Conservation (phyloP, 2,888 invertebrate genomes). For the Terebella lapidaria region DNA sequence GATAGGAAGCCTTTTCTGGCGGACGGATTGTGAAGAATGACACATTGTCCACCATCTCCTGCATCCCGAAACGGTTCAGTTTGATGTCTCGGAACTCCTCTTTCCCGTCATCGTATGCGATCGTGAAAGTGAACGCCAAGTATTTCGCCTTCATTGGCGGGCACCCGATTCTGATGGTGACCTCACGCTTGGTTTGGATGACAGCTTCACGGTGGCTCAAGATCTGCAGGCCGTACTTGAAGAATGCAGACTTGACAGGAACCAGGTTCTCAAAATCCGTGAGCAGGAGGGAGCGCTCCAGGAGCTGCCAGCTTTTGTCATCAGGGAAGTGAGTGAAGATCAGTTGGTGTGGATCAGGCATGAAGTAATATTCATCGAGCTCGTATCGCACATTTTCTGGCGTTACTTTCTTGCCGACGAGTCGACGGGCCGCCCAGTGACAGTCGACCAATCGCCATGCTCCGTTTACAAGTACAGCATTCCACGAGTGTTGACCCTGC, state of each 20-base stretch:
- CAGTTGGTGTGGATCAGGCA: constrained; percentile 51
- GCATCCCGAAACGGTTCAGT: constrained; percentile 45
- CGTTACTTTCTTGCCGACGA: constrained; percentile 50
- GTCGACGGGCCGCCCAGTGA: constrained; percentile 53
- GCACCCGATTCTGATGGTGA: constrained; percentile 46
- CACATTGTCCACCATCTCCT: constrained; percentile 49
- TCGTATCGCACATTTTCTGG: constrained; percentile 32
- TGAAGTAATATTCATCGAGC: constrained; percentile 52
- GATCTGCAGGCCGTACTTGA: constrained; percentile 52
- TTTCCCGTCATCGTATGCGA: constrained; percentile 46
- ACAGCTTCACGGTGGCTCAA: constrained; percentile 51
- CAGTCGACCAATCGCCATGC: constrained; percentile 53
- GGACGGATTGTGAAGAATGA: constrained; percentile 51
- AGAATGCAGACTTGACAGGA: constrained; percentile 54
- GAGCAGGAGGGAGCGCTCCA: constrained; percentile 41
- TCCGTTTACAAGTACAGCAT: constrained; percentile 51
- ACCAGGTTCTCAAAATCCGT: constrained; percentile 53
- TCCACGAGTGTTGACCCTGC: constrained; percentile 53
- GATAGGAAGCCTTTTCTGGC: constrained; percentile 47
- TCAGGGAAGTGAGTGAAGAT: constrained; percentile 54
- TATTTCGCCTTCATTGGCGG: constrained; percentile 39
- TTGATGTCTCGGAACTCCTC: constrained; percentile 41
- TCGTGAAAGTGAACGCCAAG: constrained; percentile 52
- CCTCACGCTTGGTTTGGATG: constrained; percentile 44
- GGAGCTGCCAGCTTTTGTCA: constrained; percentile 51